A percentile compares a stretch with the other conserved stretches of the same genome.
Conservation (phyloP, 2,113 vertebrate species). For the Sebastes fasciatus region DNA sequence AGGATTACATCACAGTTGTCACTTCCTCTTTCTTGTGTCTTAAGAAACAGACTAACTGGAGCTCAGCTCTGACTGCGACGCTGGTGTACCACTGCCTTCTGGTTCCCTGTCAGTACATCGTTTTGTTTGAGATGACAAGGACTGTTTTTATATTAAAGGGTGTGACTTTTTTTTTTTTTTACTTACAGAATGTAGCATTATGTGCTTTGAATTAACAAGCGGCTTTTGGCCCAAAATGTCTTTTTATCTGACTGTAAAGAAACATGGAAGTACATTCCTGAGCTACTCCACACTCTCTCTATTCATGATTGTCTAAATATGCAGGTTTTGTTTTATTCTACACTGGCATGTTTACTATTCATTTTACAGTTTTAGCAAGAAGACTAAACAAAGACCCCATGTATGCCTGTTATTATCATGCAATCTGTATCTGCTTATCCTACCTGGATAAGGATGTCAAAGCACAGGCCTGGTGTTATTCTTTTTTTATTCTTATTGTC, state of each 20-base stretch:
- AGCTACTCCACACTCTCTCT: slow-evolving; percentile 32
- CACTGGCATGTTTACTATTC: slow-evolving; percentile 47
- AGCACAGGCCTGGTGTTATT: neutral
- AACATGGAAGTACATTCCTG: slow-evolving; percentile 61
- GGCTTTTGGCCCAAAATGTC: slow-evolving; percentile 22
- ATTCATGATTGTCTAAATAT: slow-evolving; percentile 44
- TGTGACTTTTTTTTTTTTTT: slow-evolving; percentile 43
- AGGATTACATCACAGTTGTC: slow-evolving; percentile 50
- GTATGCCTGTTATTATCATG: slow-evolving; percentile 22
- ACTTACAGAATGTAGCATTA: slow-evolving; percentile 76
- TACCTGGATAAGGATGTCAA: neutral
- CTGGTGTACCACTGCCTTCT: slow-evolving; percentile 38
- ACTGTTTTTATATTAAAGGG: slow-evolving; percentile 48
- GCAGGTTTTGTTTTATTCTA: slow-evolving; percentile 59
- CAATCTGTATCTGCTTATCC: neutral
- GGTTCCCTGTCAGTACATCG: slow-evolving; percentile 16
- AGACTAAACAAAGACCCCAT: slow-evolving; percentile 2
- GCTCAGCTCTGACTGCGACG: slow-evolving; percentile 29
- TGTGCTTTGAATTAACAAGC: slow-evolving; percentile 52
- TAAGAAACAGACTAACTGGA: slow-evolving; percentile 15
- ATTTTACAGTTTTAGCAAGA: slow-evolving; percentile 29
- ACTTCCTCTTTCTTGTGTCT: slow-evolving; percentile 59
- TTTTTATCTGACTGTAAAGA: slow-evolving; percentile 50
- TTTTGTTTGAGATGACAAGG: slow-evolving; percentile 15
- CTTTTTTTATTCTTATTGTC: neutral